Conservation (phyloP, 2,888 invertebrate species). For the Melinaea marsaeus region DNA sequence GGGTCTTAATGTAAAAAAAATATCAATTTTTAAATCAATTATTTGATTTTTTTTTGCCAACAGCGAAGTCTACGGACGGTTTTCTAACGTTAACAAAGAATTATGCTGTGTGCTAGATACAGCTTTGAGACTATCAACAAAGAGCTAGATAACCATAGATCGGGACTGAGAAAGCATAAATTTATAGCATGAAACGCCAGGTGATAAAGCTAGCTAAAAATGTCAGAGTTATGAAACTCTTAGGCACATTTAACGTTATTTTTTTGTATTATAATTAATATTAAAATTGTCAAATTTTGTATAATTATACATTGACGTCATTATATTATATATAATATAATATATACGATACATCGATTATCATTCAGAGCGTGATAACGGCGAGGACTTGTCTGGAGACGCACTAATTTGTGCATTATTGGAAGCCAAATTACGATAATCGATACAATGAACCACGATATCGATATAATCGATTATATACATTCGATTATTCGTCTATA, state of each 20-base stretch:
- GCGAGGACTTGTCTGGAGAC: conserved; percentile 21
- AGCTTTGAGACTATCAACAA: background rate
- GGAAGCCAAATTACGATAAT: conserved; percentile 25
- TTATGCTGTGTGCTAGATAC: too few species aligned
- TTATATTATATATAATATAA: conserved; percentile 11
- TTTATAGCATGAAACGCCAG: conserved; percentile 29
- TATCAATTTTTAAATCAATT: too few species aligned
- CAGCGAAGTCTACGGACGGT: conserved; percentile 53
- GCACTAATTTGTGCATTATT: conserved; percentile 16
- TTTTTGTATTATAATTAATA: conserved; percentile 32
- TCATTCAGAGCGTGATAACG: conserved; percentile 17
- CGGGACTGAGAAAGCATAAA: conserved; percentile 54
- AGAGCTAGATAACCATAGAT: conserved; percentile 45
- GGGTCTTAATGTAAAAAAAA: conserved; percentile 42
- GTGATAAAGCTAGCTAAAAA: conserved; percentile 50
- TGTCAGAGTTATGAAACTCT: conserved; percentile 57
- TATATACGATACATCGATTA: conserved; percentile 14
- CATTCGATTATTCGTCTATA: conserved; percentile 2
- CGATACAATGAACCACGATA: conserved; percentile 1
- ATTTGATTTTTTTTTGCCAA: background rate
- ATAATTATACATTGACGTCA: conserved; percentile 16
- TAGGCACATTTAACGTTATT: conserved; percentile 69
- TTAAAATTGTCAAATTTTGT: conserved; percentile 10
- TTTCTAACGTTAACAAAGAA: conserved; percentile 46
- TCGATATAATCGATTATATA: conserved; percentile 1